Conservation (phyloP, 2,888 invertebrate species). For the Cheilosia vulpina region DNA sequence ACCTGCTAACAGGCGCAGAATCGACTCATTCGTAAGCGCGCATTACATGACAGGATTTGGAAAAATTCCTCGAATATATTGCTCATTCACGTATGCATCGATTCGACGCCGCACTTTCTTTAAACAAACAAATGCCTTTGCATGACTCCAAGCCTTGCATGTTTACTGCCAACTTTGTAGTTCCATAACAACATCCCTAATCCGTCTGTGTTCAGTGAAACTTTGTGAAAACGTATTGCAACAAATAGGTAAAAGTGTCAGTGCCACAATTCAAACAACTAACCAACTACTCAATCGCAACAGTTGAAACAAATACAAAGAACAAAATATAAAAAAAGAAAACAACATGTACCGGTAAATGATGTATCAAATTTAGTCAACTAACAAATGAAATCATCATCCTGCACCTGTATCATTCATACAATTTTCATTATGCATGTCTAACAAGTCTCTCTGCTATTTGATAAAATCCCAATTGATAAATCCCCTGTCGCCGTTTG, state of each 20-base stretch:
- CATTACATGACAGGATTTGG: too few relatives aligned
- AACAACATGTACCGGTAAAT: slow-evolving; percentile 71
- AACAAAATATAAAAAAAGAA: slow-evolving; percentile 2
- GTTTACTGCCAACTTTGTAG: not conserved
- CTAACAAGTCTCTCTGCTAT: not conserved
- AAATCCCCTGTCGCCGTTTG: not conserved
- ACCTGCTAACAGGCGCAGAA: too few relatives aligned
- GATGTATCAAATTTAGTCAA: not conserved
- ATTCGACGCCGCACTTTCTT: not conserved
- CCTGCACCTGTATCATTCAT: slow-evolving; percentile 6
- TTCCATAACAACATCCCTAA: slow-evolving; percentile 1
- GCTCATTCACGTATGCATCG: not conserved
- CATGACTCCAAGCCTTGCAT: not conserved
- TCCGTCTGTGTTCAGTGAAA: slow-evolving; percentile 25
- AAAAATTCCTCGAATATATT: not conserved
- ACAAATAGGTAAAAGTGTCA: slow-evolving; percentile 31
- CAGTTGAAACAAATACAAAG: not conserved
- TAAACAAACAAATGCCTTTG: not conserved
- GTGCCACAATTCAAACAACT: slow-evolving; percentile 12
- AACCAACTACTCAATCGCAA: slow-evolving; percentile 17
- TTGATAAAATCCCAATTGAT: too few relatives aligned
- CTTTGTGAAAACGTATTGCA: slow-evolving; percentile 19
- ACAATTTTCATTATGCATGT: slow-evolving; percentile 11
- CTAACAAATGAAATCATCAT: not conserved
- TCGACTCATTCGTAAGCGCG: too few relatives aligned